Evolutionary conservation across 2,113 vertebrate genomes (phyloP), one percentile per base, ranked within the genome.

Genomic region (Mus musculus): DNA sequence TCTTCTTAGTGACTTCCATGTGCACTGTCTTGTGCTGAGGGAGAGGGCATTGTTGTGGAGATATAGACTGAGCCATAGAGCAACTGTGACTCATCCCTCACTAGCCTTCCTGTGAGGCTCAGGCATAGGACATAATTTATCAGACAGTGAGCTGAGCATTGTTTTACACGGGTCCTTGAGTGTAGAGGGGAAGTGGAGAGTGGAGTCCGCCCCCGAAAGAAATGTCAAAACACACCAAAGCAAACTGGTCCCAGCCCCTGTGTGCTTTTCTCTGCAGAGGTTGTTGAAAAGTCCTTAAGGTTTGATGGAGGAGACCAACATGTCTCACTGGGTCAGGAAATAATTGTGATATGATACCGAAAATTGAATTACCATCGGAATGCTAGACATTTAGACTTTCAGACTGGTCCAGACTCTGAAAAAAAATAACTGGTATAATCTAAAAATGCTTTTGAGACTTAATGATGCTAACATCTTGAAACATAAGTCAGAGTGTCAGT

Each of bases 51-150:
- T 26, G 30, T 71, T 77, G 28, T 67, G 93, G 84, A 92, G 61
- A 82, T 2, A 0, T 26, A 61, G 76, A 67, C 24, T 12, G 92
- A 86, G 67, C 54, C 85, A 81, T 59, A 12, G 59, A 94, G 85
- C 63, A 93, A 16, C 63, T 42, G 46, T 36, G 88, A 65, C 52
- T 84, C 72, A 82, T 75, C 81, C 67, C 36, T 96, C 91, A 93
- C 33, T 4, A 20, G 39, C 33, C 82, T 46, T 56, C 95, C 49
- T 56, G 22, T 7, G 56, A 93, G 42, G 14, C 36, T 76, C 39
- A 42, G 33, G 65, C 59, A 54, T 30, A 87, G 54, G 73, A 84
- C 30, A 72, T 36, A 56, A 75, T 95, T 49, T 95, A 65, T 73
- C 77, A 56, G 73, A 69, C 16, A 90, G 63, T 42, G 77, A 92